Evolutionary conservation across 2,113 vertebrate genomes (phyloP).

Genomic region (Etheostoma spectabile): DNA sequence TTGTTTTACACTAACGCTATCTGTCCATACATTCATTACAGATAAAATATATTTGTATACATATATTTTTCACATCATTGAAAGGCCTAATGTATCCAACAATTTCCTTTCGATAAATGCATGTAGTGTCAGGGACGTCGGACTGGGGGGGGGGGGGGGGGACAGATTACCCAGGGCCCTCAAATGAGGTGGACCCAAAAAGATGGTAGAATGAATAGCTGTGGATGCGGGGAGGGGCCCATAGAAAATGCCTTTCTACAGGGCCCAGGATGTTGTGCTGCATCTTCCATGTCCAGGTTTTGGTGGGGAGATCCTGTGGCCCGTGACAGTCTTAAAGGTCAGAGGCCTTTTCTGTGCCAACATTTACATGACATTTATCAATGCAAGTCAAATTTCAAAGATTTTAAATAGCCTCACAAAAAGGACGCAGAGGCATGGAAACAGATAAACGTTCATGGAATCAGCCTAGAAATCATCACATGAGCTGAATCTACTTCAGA

Average conservation of each 20-base stretch:
- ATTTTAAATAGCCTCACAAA: not conserved
- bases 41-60: not conserved
- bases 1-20: not conserved
- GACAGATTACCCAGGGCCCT: too few relatives aligned
- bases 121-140: not conserved
- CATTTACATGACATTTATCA: not conserved
- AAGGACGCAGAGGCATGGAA: not conserved
- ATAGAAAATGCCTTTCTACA: too few relatives aligned
- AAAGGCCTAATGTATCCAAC: not conserved
- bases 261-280: too few relatives aligned
- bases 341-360: not conserved
- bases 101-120: not conserved
- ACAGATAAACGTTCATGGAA: not conserved
- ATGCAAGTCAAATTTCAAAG: constrained; percentile 10
- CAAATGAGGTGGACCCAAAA: too few relatives aligned
- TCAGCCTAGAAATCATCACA: constrained; percentile 29
- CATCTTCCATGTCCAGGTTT: not conserved
- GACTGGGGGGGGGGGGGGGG: too few relatives aligned
- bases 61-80: not conserved
- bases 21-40: not conserved
- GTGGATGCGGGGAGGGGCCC: too few relatives aligned
- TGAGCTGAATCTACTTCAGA: not conserved
- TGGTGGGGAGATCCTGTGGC: not conserved
- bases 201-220: too few relatives aligned
- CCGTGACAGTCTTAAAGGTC: not conserved